phyloP scores from a whole-genome alignment of 2,113 vertebrate species.

The Brachirus orientalis region DNA sequence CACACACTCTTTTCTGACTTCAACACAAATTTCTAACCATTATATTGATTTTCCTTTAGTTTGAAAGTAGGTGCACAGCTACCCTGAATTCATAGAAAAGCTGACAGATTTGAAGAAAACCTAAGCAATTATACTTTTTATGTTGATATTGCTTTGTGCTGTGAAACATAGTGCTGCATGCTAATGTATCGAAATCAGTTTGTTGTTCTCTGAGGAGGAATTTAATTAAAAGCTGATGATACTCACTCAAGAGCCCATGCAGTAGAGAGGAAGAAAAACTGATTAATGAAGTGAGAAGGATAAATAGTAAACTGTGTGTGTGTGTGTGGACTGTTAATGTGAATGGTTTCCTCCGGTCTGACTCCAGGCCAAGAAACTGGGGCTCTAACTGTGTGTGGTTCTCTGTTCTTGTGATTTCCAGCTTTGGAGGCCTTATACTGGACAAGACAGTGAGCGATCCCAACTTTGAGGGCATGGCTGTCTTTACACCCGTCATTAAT shows the following conservation, averaged over 20 bases:
- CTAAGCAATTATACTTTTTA: neutral
- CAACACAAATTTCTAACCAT: no score
- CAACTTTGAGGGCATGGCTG: constrained; percentile 91
- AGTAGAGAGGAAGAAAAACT: no score
- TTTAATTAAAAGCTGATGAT: neutral
- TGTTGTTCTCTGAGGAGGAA: neutral
- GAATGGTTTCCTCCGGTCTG: neutral
- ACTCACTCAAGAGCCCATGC: neutral
- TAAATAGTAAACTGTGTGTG: neutral
- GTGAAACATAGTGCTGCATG: neutral
- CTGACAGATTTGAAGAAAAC: constrained; percentile 1
- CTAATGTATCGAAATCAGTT: neutral
- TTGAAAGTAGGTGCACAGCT: no score
- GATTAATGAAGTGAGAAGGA: neutral
- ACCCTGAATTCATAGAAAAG: no score
- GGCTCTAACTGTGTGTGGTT: neutral
- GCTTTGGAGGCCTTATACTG: constrained; percentile 94
- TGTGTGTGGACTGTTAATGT: neutral
- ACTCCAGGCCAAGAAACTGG: neutral
- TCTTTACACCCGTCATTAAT: constrained; percentile 96
- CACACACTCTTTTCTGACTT: neutral
- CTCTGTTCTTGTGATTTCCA: constrained; percentile 63
- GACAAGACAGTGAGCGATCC: constrained; percentile 90
- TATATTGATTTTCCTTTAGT: no score
- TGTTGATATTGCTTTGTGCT: neutral